phyloP scores from a whole-genome alignment of 1,140 invertebrate species.

The Vanessa atalanta region DNA sequence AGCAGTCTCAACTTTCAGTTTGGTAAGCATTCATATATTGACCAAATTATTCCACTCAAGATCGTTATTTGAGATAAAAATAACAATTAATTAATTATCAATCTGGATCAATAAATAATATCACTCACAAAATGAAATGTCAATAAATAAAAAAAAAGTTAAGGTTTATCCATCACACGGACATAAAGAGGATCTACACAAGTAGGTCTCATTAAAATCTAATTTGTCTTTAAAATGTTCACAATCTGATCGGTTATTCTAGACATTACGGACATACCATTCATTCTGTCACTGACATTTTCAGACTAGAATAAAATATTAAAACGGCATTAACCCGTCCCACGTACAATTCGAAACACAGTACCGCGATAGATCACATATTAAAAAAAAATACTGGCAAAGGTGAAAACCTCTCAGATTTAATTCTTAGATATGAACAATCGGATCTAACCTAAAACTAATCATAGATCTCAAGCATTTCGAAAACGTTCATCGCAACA shows the following conservation, averaged over 20 bases:
- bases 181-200: constrained; percentile 12
- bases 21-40: constrained; percentile 29
- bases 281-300: constrained; percentile 68
- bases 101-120: constrained; percentile 42
- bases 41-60: constrained; percentile 17
- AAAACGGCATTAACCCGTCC: constrained; percentile 55
- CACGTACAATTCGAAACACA: constrained; percentile 49
- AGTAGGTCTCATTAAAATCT: constrained; percentile 17
- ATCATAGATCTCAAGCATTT: constrained; percentile 59
- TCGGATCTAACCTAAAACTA: constrained; percentile 60
- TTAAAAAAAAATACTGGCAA: constrained; percentile 73
- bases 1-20: constrained; percentile 27
- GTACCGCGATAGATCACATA: constrained; percentile 58
- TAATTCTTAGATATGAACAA: constrained; percentile 50
- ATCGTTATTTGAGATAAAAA: constrained; percentile 23
- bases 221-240: constrained; percentile 19
- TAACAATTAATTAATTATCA: constrained; percentile 30
- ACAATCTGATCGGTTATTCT: constrained; percentile 14
- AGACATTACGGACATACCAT: constrained; percentile 43
- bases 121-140: constrained; percentile 41
- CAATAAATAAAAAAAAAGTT: constrained; percentile 51
- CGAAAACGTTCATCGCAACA: constrained; percentile 46
- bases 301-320: constrained; percentile 75
- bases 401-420: constrained; percentile 60
- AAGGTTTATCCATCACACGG: constrained; percentile 18